Base-by-base conservation (phyloP, 2,888 invertebrate genomes). In the Cheilosia scutellata region DNA sequence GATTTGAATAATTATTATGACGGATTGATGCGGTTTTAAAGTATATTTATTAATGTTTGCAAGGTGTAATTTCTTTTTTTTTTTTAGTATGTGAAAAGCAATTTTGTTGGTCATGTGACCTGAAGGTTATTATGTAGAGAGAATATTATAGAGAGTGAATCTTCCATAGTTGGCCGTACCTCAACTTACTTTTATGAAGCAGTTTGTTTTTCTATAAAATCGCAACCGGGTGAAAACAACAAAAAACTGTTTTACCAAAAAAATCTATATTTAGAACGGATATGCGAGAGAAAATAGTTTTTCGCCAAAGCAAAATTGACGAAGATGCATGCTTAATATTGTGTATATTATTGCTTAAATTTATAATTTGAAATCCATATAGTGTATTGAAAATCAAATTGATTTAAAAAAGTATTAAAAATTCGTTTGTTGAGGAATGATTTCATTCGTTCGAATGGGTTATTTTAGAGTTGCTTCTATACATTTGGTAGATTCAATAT, bases 51-150 rank as follows among this genome's bases (percentile, higher is more conserved):
- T 16, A 29, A 5, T 2, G 20, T 31, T 57, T 44, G 47, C 5
- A 9, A 27, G 9, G n/a, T 60, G 71, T 2, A 49, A 40, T 53
- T 40, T 68, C 16, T 42, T 47, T 58, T 62, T 65, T 62, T 65
- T 62, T 25, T 27, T 51, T 27, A 29, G 33, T 66, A 33, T 27
- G 58, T 66, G 55, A 42, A 51, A 51, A 51, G 29, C 20, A 44
- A 51, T 86, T 80, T n/a, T 49, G 62, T 33, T 57, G 68, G 76
- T 86, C 86, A 86, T 76, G 80, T 86, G 86, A 86, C 68, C 70
- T 68, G 80, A 86, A 84, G 75, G 80, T 84, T 84, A 78, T 78
- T 68, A 72, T 76, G 68, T 57, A 72, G 33, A 62, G 16, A 55
- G 27, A 27, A 20, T 37, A n/a, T 7, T 77, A 47, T 68, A 20